Base-by-base conservation (phyloP, 2,113 vertebrate species). In the Hemiprocne comata region DNA sequence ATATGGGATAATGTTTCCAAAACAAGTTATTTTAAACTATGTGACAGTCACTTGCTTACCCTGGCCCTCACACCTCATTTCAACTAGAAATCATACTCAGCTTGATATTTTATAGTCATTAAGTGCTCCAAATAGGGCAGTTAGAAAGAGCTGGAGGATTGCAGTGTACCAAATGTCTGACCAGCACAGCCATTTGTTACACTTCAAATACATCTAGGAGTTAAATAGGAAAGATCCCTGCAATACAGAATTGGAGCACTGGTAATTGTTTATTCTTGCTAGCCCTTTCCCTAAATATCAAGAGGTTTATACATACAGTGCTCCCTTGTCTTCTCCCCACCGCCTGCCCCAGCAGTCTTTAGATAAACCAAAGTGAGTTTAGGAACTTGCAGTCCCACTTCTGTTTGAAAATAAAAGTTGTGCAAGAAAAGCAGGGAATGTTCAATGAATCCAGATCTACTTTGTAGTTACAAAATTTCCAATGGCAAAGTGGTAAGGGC, bases 261-360 rank as follows among this genome's bases (percentile, higher is more conserved):
- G 76, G 5, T 53, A 90, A 40, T 23, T 54, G 21, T 92, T 91
- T 93, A 96, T 65, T 90, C 89, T 67, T 73, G 87, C 72, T 76
- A 89, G 87, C 91, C 91, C 83, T 73, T 85, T 96, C 85, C 64
- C 95, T 95, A 88, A 94, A 95, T 84, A 92, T 75, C 85, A 84
- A 90, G 76, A 89, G n/a, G 83, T 96, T 95, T 95, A 91, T 86
- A 94, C 67, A 95, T 50, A 92, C 67, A 96, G 97, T 97, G 95
- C 96, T 94, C 96, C 94, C 94, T 94, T 72, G 77, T 82, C 85
- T 84, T 84, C 96, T 94, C 93, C 93, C 85, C 88, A 79, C 89
- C 11, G 77, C 95, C 84, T 87, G 96, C 81, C 83, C 96, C 97
- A 95, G 95, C 85, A 94, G 97, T 96, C 95, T 95, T 96, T 91